These are phyloP conservation scores for Petromus typicus DNA, from an alignment of 2,113 vertebrate genomes.

Conservation along the genomic window DNA sequence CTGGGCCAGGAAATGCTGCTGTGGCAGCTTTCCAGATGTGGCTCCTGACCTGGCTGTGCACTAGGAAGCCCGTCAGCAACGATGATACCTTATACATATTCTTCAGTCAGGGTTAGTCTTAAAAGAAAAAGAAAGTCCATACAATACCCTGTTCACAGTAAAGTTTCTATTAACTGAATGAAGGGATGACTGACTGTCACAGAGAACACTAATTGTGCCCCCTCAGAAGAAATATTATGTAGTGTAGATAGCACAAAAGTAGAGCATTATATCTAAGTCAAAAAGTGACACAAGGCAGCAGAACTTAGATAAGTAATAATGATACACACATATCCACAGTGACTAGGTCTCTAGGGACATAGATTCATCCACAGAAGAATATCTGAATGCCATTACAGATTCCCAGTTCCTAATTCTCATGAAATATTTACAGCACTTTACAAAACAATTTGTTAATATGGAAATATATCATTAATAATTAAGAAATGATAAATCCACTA, in stretches of 20 bases:
- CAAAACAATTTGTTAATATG: neutral
- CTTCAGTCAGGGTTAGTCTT: constrained; percentile 90
- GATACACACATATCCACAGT: constrained; percentile 1
- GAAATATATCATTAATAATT: constrained; percentile 44
- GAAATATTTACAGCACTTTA: constrained; percentile 43
- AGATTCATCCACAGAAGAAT: neutral
- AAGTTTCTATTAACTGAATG: constrained; percentile 61
- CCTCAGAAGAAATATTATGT: constrained; percentile 41
- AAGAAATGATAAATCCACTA: constrained; percentile 40
- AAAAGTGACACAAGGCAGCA: constrained; percentile 13
- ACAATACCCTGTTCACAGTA: constrained; percentile 64
- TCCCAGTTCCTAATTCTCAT: neutral
- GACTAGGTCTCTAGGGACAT: neutral
- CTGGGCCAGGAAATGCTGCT: constrained; percentile 92
- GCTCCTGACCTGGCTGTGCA: constrained; percentile 88
- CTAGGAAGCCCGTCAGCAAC: constrained; percentile 94
- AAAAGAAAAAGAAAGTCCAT: constrained; percentile 61
- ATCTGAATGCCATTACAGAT: neutral
- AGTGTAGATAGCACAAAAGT: constrained; percentile 40
- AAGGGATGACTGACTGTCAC: constrained; percentile 54
- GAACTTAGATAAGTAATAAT: constrained; percentile 46
- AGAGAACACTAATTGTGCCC: constrained; percentile 59
- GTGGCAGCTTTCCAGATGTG: constrained; percentile 88
- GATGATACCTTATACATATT: constrained; percentile 97
- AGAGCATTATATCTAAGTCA: constrained; percentile 55